phyloP scores from a whole-genome alignment of 1,140 invertebrate genomes.

The Brachionus paranguensis region DNA sequence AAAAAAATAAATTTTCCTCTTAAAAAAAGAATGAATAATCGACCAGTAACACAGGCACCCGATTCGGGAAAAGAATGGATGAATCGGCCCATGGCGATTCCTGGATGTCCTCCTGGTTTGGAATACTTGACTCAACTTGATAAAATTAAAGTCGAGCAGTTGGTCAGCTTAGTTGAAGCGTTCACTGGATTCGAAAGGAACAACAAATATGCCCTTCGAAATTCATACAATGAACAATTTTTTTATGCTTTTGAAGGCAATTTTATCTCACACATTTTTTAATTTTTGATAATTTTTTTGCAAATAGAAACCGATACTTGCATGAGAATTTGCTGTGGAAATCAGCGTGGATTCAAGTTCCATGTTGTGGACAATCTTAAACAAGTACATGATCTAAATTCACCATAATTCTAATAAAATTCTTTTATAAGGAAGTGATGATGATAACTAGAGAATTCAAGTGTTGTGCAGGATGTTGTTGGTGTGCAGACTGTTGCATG shows the following conservation, averaged over 20 bases:
- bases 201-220: constrained; percentile 64
- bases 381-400: background rate
- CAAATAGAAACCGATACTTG: constrained; percentile 67
- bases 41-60: background rate
- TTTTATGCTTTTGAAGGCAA: constrained; percentile 52
- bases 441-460: constrained; percentile 47
- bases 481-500: constrained; percentile 22
- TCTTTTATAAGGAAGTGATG: constrained; percentile 46
- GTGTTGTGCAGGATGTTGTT: constrained; percentile 43
- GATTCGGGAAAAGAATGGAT: constrained; percentile 61
- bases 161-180: constrained; percentile 70
- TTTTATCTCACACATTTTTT: too few relatives aligned
- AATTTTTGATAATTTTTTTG: too few relatives aligned
- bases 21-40: background rate
- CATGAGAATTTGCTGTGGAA: constrained; percentile 70
- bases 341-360: constrained; percentile 64
- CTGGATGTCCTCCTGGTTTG: constrained; percentile 78
- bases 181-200: constrained; percentile 63
- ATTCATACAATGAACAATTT: constrained; percentile 48
- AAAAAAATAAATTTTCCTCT: background rate
- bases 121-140: constrained; percentile 86
- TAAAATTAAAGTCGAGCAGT: constrained; percentile 77
- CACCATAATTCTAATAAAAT: background rate
- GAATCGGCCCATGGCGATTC: constrained; percentile 64
- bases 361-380: constrained; percentile 34